phyloP scores from a whole-genome alignment of 2,888 invertebrate species.

The Lissocephala sabroskyi region DNA sequence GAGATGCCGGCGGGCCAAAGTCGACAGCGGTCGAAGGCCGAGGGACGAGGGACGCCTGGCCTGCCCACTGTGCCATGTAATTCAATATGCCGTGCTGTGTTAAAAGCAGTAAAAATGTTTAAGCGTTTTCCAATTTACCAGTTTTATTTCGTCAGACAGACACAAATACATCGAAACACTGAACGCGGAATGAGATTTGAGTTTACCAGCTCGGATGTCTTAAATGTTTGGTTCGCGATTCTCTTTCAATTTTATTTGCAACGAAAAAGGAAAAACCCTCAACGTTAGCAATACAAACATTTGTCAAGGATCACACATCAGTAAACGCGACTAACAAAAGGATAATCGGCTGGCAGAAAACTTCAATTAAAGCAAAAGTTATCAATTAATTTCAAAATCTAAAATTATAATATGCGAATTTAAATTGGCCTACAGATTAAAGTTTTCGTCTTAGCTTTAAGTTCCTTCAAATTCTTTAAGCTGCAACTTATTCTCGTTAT shows the following conservation, averaged over 20 bases:
- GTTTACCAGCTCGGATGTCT: constrained; percentile 41
- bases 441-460: no score
- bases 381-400: no score
- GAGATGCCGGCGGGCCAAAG: neutral
- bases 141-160: constrained; percentile 42
- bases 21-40: no score
- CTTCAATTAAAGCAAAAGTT: no score
- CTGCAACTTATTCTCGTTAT: no score
- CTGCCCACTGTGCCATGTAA: constrained; percentile 33
- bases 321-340: no score
- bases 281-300: no score
- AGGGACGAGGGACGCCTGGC: neutral
- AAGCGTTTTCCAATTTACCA: constrained; percentile 61
- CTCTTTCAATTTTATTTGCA: neutral
- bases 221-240: constrained; percentile 25
- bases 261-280: neutral
- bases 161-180: neutral
- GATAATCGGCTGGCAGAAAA: no score
- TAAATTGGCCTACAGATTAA: no score
- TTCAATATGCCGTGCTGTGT: constrained; percentile 57
- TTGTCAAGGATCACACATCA: no score
- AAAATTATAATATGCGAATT: no score
- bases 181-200: constrained; percentile 48
- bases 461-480: no score
- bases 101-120: constrained; percentile 62